A percentile compares a stretch with the other conserved stretches of the same genome.
Evolutionary conservation across 1,140 invertebrate genomes (phyloP).

Genomic region (Drosophila subobscura): DNA sequence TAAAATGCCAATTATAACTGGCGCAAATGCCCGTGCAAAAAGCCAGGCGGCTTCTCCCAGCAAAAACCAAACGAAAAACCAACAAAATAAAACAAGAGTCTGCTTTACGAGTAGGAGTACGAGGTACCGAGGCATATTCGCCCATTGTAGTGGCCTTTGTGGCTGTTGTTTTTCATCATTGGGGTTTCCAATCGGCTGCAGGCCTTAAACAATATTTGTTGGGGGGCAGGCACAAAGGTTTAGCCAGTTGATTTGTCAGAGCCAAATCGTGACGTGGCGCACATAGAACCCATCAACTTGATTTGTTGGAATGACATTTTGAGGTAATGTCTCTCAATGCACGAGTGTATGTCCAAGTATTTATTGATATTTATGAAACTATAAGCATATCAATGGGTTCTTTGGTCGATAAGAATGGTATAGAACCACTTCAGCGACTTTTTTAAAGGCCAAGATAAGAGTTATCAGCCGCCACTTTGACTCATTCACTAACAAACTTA

Average conservation of each 20-base stretch:
- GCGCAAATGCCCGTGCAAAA: slow-evolving; percentile 62
- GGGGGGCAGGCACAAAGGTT: slow-evolving; percentile 19
- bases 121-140: neutral
- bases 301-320: slow-evolving; percentile 48
- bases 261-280: slow-evolving; percentile 33
- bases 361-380: slow-evolving; percentile 12
- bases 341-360: slow-evolving; percentile 5
- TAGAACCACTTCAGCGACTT: too few relatives aligned
- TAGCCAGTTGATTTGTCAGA: slow-evolving; percentile 50
- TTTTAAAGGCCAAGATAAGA: neutral
- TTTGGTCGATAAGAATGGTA: neutral
- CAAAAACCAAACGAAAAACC: slow-evolving; percentile 24
- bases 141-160: neutral
- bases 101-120: neutral
- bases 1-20: slow-evolving; percentile 81
- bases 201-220: slow-evolving; percentile 53
- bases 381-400: slow-evolving; percentile 1
- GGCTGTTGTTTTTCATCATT: slow-evolving; percentile 42
- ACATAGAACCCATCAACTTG: slow-evolving; percentile 46
- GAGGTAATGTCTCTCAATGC: slow-evolving; percentile 25
- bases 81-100: slow-evolving; percentile 28
- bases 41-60: slow-evolving; percentile 24
- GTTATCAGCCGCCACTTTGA: neutral
- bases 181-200: slow-evolving; percentile 55
- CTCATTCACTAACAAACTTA: too few relatives aligned